Evolutionary conservation across 2,797 vertebrate genomes (phyloP), one percentile per base, ranked within the genome.

Genomic region (Hyperoplus lanceolatus): DNA sequence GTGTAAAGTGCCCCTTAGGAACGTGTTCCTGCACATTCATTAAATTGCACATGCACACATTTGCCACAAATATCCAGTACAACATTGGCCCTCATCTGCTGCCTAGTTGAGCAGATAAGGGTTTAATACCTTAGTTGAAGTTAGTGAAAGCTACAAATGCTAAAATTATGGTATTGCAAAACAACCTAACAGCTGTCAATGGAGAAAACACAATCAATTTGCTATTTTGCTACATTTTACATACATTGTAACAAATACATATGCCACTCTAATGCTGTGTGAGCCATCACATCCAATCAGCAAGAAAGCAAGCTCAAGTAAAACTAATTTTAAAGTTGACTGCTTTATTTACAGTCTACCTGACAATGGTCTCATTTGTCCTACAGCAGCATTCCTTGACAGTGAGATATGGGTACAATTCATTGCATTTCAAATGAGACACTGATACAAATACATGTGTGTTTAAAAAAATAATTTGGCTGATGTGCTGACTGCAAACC

Each of bases 1-100:
- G 29, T 29, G 29, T 29, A 29, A 29, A 29, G 29, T 29, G 29
- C 29, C 29, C 29, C 29, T 29, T 53, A 65, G 63, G 43, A 76
- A 68, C 59, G 79, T 64, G 58, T 57, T 18, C 9, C 56, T 74
- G 80, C 38, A 66, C 68, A 70, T 69, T 68, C 58, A 79, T 78
- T 63, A 67, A 55, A 65, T 57, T 48, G 41, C 5, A 64, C 61
- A 77, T 58, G 42, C 55, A 11, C 49, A n/a, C 50, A 53, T 70
- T 77, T 69, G 41, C 45, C 29, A 39, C 4, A 57, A 51, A 21
- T 66, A 16, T 36, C 57, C 29, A 29, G 61, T 16, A 12, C 6
- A 62, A 38, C 61, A 0, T 48, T 0, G 7, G 46, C 45, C 56
- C 55, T 77, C 38, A 9, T 70, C 55, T 63, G 54, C 60, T 56